Conservation (phyloP, 2,797 vertebrate genomes). For the Cyprinodon diabolis region DNA sequence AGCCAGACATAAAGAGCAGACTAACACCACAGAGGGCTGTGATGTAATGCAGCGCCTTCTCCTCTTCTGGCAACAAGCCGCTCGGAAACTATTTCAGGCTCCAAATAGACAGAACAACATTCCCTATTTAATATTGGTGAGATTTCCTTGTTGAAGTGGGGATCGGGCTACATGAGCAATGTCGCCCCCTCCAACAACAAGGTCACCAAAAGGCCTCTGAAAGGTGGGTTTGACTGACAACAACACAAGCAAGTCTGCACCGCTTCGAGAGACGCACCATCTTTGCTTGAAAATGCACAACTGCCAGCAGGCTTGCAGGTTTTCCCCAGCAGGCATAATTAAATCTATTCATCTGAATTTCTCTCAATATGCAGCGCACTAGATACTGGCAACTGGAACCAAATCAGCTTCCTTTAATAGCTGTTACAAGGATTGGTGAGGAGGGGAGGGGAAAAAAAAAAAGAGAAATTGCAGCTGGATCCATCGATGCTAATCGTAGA, state of each 20-base stretch:
- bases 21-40: constrained; percentile 57
- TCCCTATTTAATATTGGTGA: constrained; percentile 46
- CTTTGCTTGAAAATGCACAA: constrained; percentile 40
- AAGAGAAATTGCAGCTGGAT: constrained; percentile 24
- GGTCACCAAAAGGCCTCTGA: constrained; percentile 39
- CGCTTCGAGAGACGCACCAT: constrained; percentile 13
- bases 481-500: constrained; percentile 48
- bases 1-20: constrained; percentile 25
- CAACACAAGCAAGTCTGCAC: constrained; percentile 20
- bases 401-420: constrained; percentile 56
- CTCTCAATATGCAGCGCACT: constrained; percentile 36
- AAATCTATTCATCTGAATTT: constrained; percentile 66
- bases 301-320: constrained; percentile 28
- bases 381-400: constrained; percentile 36
- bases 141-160: constrained; percentile 46
- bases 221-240: constrained; percentile 30
- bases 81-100: constrained; percentile 58
- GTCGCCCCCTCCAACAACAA: constrained; percentile 11
- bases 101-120: constrained; percentile 51
- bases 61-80: constrained; percentile 38
- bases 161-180: constrained; percentile 44
- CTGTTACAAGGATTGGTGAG: constrained; percentile 17
- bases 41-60: constrained; percentile 61
- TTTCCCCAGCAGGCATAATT: constrained; percentile 60
- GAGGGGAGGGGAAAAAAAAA: neutral